Percentiles rank a stretch among this genome's conserved stretches.
Conservation (phyloP, 1,140 invertebrate genomes). For the Linepithema humile region DNA sequence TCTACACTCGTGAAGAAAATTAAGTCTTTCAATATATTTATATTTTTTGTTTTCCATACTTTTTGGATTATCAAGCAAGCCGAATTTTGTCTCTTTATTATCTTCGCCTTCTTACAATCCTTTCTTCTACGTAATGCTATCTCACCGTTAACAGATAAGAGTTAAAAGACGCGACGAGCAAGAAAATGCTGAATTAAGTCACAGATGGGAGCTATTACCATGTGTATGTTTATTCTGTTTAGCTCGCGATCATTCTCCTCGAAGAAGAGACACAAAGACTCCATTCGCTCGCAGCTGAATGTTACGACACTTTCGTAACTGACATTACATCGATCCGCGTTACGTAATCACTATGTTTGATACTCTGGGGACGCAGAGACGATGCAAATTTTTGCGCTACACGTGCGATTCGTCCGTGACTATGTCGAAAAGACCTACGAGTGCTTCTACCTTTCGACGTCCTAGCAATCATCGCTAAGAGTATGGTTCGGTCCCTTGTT, state of each 20-base stretch:
- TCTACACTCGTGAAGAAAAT: background rate
- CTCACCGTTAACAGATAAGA: background rate
- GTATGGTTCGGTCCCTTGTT: constrained; percentile 63
- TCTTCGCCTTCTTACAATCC: background rate
- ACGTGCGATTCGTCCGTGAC: background rate
- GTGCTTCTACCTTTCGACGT: background rate
- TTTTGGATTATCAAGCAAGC: background rate
- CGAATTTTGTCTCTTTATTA: background rate
- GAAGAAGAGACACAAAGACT: background rate
- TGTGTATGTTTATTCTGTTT: constrained; percentile 32
- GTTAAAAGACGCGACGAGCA: constrained; percentile 10
- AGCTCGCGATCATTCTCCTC: background rate
- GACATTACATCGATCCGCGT: background rate
- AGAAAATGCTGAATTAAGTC: background rate
- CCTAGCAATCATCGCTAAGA: constrained; percentile 14
- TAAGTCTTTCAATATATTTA: background rate
- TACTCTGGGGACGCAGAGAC: background rate
- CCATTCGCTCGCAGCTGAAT: background rate
- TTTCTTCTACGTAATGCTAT: background rate
- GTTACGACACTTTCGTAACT: background rate
- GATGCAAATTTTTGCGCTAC: constrained; percentile 15
- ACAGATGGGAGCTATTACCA: constrained; percentile 40
- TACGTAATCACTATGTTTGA: background rate
- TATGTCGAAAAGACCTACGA: background rate
- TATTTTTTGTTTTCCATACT: background rate